These are phyloP conservation scores for Neuroscelio doddi DNA, from an alignment of 2,888 invertebrate species.

Conservation along the genomic window DNA sequence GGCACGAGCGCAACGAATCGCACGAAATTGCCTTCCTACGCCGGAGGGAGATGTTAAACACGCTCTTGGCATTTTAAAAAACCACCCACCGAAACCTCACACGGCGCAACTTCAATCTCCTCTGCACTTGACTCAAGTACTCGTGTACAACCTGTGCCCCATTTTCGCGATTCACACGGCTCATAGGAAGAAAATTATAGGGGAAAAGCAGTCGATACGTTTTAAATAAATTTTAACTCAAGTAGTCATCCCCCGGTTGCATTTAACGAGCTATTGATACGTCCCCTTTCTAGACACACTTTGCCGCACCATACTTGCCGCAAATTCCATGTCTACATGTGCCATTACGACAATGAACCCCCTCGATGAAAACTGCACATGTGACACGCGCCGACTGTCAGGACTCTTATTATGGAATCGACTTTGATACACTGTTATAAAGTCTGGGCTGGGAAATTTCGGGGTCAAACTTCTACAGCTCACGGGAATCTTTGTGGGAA, in stretches of 20 bases:
- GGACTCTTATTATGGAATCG: constrained; percentile 11
- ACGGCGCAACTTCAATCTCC: constrained; percentile 53
- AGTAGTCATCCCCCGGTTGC: constrained; percentile 54
- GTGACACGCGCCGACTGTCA: constrained; percentile 46
- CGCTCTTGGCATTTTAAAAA: constrained; percentile 2
- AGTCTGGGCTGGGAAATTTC: constrained; percentile 57
- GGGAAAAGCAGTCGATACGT: constrained; percentile 46
- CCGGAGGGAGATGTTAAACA: constrained; percentile 1
- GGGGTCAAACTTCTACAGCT: constrained; percentile 39
- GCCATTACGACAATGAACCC: constrained; percentile 31
- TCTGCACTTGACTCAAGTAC: constrained; percentile 63
- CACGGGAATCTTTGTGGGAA: constrained; percentile 55
- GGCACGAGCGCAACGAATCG: constrained; percentile 8
- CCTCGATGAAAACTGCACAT: constrained; percentile 51
- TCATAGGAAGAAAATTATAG: constrained; percentile 26
- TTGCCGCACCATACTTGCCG: constrained; percentile 30
- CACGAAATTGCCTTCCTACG: constrained; percentile 1
- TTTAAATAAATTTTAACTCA: constrained; percentile 70
- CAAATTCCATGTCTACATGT: constrained; percentile 35
- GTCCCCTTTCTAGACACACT: constrained; percentile 44
- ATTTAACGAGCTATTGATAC: constrained; percentile 72
- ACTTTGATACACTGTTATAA: constrained; percentile 57
- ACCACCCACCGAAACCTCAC: constrained; percentile 2
- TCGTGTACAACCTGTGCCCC: constrained; percentile 62
- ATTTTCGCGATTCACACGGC: constrained; percentile 61